Base-by-base conservation (phyloP, 2,797 vertebrate species). In the Champsocephalus esox region DNA sequence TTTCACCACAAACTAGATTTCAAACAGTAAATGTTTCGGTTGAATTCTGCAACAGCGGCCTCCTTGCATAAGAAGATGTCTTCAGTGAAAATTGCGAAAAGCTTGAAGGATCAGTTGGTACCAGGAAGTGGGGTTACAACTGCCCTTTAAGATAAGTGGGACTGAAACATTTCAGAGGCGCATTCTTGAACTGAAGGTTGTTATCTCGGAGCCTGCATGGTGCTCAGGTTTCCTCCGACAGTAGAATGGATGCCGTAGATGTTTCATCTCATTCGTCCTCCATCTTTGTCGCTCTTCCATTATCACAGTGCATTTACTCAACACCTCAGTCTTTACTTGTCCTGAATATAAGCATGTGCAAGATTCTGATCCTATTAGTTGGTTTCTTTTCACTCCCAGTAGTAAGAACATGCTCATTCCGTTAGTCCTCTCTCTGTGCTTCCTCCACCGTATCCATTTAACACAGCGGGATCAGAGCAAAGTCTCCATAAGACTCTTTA, bases 391-490 rank as follows among this genome's bases (percentile, higher is more conserved):
- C 75, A 66, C 70, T n/a, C 32, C 67, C 61, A 77, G 68, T 63
- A 60, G 82, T 16, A 7, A 64, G 77, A 88, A 62, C 70, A 60
- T 83, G 72, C 71, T 14, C 75, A 77, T 83, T 86, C 69, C 61
- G 49, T 62, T 16, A 9, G 32, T 56, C 75, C 43, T 50, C 70
- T 66, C 64, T 52, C 24, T 28, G 80, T 68, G 57, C 69, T 74
- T 74, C 61, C 54, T 76, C 66, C 68, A 77, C 21, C 12, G 34
- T 78, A 64, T 83, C 84, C 60, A 75, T 89, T 89, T 80, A 89
- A 89, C 83, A 73, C 80, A 81, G 82, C 73, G 4, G 88, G 88
- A 88, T 85, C 71, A 85, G 78, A 83, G 74, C 73, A 87, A 90
- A 84, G 80, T 79, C 81, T 70, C 80, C 51, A 17, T 90, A 81